Percentiles rank a stretch among this genome's conserved stretches.
Evolutionary conservation across 1,140 invertebrate species (phyloP).

Genomic region (Drosophila seguyi): DNA sequence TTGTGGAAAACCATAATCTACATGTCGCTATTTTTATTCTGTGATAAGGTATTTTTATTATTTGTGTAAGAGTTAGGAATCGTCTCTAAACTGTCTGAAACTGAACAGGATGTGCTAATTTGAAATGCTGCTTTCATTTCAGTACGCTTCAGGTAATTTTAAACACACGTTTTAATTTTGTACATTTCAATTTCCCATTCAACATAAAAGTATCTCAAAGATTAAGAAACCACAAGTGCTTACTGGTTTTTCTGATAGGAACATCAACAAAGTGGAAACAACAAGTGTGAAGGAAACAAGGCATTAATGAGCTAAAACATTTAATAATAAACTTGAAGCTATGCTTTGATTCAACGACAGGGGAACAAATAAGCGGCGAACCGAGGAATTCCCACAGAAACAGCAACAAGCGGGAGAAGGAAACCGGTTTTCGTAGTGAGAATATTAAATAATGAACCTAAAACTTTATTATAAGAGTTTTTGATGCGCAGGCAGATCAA

Average conservation of each 20-base stretch:
- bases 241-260: slow-evolving; percentile 35
- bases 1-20: slow-evolving; percentile 3
- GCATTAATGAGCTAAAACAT: slow-evolving; percentile 58
- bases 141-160: not conserved
- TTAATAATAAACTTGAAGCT: slow-evolving; percentile 60
- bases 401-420: slow-evolving; percentile 24
- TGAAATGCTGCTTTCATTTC: not conserved
- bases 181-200: not conserved
- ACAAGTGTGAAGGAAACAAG: slow-evolving; percentile 19
- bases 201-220: slow-evolving; percentile 4
- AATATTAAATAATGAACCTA: not conserved
- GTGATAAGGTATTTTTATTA: slow-evolving; percentile 1
- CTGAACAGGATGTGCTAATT: too few species aligned
- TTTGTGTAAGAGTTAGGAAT: not conserved
- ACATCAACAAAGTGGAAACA: not conserved
- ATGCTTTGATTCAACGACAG: slow-evolving; percentile 19
- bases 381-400: slow-evolving; percentile 17
- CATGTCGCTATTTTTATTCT: slow-evolving; percentile 8
- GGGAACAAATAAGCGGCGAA: slow-evolving; percentile 15
- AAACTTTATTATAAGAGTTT: not conserved
- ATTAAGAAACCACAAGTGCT: slow-evolving; percentile 47
- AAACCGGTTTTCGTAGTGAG: slow-evolving; percentile 37
- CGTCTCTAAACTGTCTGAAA: not conserved
- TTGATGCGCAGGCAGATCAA: not conserved
- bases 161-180: not conserved